Evolutionary conservation across 2,113 vertebrate species (phyloP), one percentile per base, ranked within the genome.

Genomic region (Pseudorhombus dupliciocellatus): DNA sequence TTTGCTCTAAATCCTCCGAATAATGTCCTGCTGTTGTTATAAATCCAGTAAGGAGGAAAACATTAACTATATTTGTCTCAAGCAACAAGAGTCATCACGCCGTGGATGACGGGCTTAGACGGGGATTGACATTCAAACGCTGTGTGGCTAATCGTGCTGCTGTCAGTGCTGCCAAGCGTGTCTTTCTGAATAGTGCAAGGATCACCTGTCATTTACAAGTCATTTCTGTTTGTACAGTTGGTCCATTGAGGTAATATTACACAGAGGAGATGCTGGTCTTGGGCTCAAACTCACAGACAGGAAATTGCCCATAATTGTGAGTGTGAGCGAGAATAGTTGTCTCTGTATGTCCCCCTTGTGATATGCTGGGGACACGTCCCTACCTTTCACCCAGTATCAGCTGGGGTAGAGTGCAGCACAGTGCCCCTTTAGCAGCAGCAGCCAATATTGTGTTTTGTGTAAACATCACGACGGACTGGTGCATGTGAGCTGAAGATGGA

Each of bases 61-160:
- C 25, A 37, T 56, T n/a, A 42, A 18, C 24, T 25, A 11, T 50
- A 31, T n/a, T 12, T n/a, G 25, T 30, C 12, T 22, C 25, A 34
- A 25, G 7, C 64, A 44, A 44, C 16, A 15, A 50, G 28, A n/a
- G 26, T 57, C 25, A 64, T 71, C 25, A 37, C 20, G 51, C 21
- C 42, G 21, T 12, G 44, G 37, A 71, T 21, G n/a, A 46, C 8
- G 7, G 64, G 48, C 46, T n/a, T 6, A 20, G 6, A 20, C 10
- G 75, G 46, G 28, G 42, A 63, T 58, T 44, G 66, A 66, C 69
- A 63, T 24, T 7, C 4, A 11, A 14, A 52, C 14, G 4, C n/a
- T 14, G 10, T 4, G 21, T 24, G 52, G 11, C 24, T 15, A 20
- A 26, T 81, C 59, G 1, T 52, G 61, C 44, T 56, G 66, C 63